phyloP scores from a whole-genome alignment of 2,888 invertebrate species.

The Melieria picta region DNA sequence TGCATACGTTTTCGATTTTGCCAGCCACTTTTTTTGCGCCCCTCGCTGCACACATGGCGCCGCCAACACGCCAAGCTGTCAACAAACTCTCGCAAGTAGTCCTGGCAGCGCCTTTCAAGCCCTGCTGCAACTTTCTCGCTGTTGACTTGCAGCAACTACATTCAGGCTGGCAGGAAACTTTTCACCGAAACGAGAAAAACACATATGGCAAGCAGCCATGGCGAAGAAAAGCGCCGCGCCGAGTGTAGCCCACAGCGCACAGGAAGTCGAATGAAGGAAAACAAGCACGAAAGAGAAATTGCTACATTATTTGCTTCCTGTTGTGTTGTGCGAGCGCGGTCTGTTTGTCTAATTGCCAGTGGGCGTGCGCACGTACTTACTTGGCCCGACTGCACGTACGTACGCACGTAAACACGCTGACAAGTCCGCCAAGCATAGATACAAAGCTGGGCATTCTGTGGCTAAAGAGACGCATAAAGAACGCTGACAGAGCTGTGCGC shows the following conservation, averaged over 20 bases:
- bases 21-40: background rate
- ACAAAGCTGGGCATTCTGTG: too few species aligned
- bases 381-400: too few species aligned
- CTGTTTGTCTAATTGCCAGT: conserved; percentile 22
- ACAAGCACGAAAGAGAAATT: conserved; percentile 9
- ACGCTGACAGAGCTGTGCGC: too few species aligned
- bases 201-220: conserved; percentile 7
- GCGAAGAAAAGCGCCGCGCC: background rate
- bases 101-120: conserved; percentile 16
- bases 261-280: conserved; percentile 17
- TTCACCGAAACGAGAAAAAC: conserved; percentile 9
- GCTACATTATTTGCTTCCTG: conserved; percentile 32
- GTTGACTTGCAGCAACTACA: conserved; percentile 2
- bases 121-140: conserved; percentile 22
- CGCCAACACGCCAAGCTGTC: conserved; percentile 29
- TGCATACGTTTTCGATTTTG: conserved; percentile 28
- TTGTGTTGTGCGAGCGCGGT: background rate
- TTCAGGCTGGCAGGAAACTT: too few species aligned
- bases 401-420: too few species aligned
- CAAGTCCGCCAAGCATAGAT: too few species aligned
- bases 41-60: conserved; percentile 11
- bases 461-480: too few species aligned
- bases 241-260: background rate
- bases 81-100: conserved; percentile 25
- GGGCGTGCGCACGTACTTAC: background rate